phyloP scores from a whole-genome alignment of 1,140 invertebrate species.

The Leptonema lineaticorne region DNA sequence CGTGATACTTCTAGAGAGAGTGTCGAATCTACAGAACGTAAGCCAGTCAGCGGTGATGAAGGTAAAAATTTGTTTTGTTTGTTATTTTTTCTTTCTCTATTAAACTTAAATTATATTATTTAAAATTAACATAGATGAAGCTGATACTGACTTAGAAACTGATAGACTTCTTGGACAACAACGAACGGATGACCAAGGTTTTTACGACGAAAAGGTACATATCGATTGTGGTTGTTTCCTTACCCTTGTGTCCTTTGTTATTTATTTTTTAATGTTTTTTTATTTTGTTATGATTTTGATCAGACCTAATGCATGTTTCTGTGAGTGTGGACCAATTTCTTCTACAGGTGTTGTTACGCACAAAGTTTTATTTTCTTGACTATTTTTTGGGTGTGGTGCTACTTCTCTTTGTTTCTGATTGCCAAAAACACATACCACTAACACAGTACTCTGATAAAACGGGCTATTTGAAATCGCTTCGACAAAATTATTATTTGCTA shows the following conservation, averaged over 20 bases:
- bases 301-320: slow-evolving; percentile 30
- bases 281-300: slow-evolving; percentile 12
- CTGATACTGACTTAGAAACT: slow-evolving; percentile 86
- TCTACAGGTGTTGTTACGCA: slow-evolving; percentile 31
- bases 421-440: slow-evolving; percentile 23
- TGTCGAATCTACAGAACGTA: slow-evolving; percentile 53
- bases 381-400: slow-evolving; percentile 33
- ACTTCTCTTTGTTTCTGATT: slow-evolving; percentile 24
- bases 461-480: slow-evolving; percentile 24
- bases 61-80: slow-evolving; percentile 42
- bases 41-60: slow-evolving; percentile 54
- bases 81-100: neutral
- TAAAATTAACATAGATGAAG: slow-evolving; percentile 63
- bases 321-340: slow-evolving; percentile 25
- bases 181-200: slow-evolving; percentile 85
- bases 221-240: neutral
- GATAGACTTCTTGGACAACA: slow-evolving; percentile 87
- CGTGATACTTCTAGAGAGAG: slow-evolving; percentile 54
- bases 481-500: slow-evolving; percentile 23
- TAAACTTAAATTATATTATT: neutral
- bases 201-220: slow-evolving; percentile 79
- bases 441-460: slow-evolving; percentile 28
- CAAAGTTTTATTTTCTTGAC: slow-evolving; percentile 22
- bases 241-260: neutral
- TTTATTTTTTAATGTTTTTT: slow-evolving; percentile 24